Percentiles rank a stretch among this genome's conserved stretches.
Conservation (phyloP, 1,140 invertebrate genomes). For the Calycopis cecrops region DNA sequence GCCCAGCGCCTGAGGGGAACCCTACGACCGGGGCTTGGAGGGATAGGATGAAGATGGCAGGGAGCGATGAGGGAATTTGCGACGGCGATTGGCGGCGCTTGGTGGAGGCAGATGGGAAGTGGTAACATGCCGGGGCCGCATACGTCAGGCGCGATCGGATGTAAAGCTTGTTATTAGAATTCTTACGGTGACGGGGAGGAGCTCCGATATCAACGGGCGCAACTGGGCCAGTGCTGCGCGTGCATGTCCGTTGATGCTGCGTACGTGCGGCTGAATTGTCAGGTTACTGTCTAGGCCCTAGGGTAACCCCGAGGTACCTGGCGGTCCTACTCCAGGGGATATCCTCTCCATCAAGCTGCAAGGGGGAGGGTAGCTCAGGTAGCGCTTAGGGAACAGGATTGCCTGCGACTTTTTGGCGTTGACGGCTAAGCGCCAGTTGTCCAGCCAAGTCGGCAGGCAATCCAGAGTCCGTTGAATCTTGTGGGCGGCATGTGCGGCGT, state of each 20-base stretch:
- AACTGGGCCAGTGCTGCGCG: neutral
- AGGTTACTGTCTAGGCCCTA: constrained; percentile 1
- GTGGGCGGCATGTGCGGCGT: neutral
- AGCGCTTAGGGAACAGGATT: neutral
- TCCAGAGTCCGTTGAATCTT: constrained; percentile 14
- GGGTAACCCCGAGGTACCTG: neutral
- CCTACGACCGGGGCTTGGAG: too few relatives aligned
- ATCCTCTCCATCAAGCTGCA: neutral
- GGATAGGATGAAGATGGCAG: too few relatives aligned
- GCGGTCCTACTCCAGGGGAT: neutral
- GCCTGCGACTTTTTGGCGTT: too few relatives aligned
- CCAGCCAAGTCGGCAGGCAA: constrained; percentile 16
- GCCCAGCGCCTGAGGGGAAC: too few relatives aligned
- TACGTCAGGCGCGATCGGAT: constrained; percentile 27
- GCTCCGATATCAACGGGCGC: neutral
- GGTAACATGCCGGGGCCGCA: constrained; percentile 28
- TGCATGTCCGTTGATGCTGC: neutral
- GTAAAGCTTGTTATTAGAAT: constrained; percentile 24
- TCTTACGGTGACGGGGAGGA: constrained; percentile 6
- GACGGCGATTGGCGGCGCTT: too few relatives aligned
- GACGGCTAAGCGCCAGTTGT: constrained; percentile 14
- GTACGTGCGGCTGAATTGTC: neutral
- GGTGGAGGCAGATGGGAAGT: constrained; percentile 1
- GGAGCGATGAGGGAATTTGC: too few relatives aligned
- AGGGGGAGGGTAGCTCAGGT: neutral